Base-by-base conservation (phyloP, 2,888 invertebrate species). In the Oscheius sp. region DNA sequence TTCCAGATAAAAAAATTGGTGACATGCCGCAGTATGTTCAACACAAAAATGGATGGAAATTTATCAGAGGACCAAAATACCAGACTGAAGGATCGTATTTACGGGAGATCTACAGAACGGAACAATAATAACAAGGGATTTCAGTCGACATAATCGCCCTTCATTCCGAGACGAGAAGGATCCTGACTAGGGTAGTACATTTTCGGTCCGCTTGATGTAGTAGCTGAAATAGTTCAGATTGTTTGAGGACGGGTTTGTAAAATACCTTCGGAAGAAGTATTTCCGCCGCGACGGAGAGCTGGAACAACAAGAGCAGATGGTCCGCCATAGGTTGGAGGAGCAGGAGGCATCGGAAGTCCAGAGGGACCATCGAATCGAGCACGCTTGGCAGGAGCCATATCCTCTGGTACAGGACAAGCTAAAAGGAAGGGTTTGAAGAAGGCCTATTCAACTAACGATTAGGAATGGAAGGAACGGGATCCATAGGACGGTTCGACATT, bases 161-260 rank as follows among this genome's bases (percentile, higher is more conserved):
- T 88, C n/a, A 88, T 84, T 48, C 89, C 89, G 47, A 89, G 79
- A 68, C 88, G 86, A 53, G 94, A 93, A 0, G 98, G 98, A 92
- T 99, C 98, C 90, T 98, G 98, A 89, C 96, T 96, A 2, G 98
- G 97, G 92, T 99, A 99, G 90, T 97, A 96, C 75, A 92, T 92
- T 0, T 92, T 13, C 2, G 47, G 21, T 11, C 71, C 50, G 13
- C 70, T 37, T 13, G 53, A 70, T 7, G 70, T 33, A 7, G 70
- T 33, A 11, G 48, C 70, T 70, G 51, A 42, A 70, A 33, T 21
- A 21, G 21, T 21, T 21, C 21, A 21, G 33, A 58, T 57, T 5
- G 2, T 10, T 63, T 33, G 58, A 32, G 21, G 2, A 9, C 21
- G 5, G 5, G 10, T 10, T 65, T 2, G 11, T 11, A 48, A 48